A percentile compares a stretch with the other conserved stretches of the same genome.
phyloP scores from a whole-genome alignment of 2,113 vertebrate species.

The Rynchops niger region DNA sequence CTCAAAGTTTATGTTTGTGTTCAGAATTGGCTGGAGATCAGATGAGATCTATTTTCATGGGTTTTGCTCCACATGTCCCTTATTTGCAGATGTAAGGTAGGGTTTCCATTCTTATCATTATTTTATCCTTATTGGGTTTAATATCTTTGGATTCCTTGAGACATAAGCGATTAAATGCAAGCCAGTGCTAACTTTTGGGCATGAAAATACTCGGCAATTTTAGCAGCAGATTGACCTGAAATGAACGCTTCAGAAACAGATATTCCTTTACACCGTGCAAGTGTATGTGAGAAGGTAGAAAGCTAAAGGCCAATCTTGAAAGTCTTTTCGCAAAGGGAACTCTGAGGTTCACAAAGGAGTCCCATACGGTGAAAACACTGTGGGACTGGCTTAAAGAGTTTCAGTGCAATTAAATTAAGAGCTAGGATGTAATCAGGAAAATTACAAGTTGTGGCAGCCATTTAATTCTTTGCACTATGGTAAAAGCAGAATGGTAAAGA shows the following conservation, averaged over 20 bases:
- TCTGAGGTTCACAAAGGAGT: not conserved
- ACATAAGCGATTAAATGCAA: conserved; percentile 67
- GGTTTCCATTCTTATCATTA: not conserved
- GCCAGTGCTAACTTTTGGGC: conserved; percentile 52
- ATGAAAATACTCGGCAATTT: conserved; percentile 8
- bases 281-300: conserved; percentile 6
- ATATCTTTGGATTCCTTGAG: conserved; percentile 69
- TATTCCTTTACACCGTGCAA: not conserved
- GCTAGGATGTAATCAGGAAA: not conserved
- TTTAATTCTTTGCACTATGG: not conserved
- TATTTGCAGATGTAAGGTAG: conserved; percentile 49
- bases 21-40: conserved; percentile 65
- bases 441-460: not conserved
- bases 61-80: conserved; percentile 50
- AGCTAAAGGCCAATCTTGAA: not conserved
- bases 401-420: not conserved
- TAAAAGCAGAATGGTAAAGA: not conserved
- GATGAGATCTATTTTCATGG: conserved; percentile 33
- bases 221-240: not conserved
- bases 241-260: not conserved
- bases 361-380: not conserved
- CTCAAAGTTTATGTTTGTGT: conserved; percentile 51
- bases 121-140: conserved; percentile 10
- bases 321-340: not conserved
- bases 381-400: not conserved